phyloP scores from a whole-genome alignment of 2,888 invertebrate genomes.

The Sminthurides aquaticus region DNA sequence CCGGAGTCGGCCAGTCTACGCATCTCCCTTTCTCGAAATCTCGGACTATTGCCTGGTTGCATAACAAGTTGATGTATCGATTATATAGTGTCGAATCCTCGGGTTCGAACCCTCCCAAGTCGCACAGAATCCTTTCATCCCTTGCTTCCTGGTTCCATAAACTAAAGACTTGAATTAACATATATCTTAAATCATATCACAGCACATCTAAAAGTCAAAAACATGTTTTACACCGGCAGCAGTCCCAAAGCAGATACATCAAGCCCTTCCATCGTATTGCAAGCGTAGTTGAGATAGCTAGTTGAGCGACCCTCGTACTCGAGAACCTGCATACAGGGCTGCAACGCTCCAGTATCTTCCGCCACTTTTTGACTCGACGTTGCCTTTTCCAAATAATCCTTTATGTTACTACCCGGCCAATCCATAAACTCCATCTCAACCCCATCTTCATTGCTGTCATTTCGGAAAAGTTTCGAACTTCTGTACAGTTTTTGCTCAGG shows the following conservation, averaged over 20 bases:
- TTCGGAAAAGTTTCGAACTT: not conserved
- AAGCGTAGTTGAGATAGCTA: slow-evolving; percentile 11
- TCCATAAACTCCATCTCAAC: slow-evolving; percentile 10
- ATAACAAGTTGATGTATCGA: not conserved
- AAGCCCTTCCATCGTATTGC: slow-evolving; percentile 14
- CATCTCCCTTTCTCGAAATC: not conserved
- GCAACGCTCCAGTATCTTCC: not conserved
- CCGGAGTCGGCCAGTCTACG: slow-evolving; percentile 2
- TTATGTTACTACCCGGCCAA: no score
- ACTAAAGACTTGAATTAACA: no score
- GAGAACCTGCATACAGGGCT: slow-evolving; percentile 10
- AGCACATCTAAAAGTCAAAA: not conserved
- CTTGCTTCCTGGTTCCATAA: no score
- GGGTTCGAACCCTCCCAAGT: no score
- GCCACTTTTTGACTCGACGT: not conserved
- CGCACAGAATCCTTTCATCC: no score
- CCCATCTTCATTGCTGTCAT: no score
- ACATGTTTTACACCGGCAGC: not conserved
- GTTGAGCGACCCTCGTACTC: slow-evolving; percentile 10
- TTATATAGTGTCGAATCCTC: not conserved
- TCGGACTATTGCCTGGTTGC: slow-evolving; percentile 1
- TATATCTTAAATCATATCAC: no score
- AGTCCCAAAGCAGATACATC: slow-evolving; percentile 6
- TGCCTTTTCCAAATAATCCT: no score
- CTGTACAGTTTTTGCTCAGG: not conserved